phyloP scores from a whole-genome alignment of 2,797 vertebrate species.

The Hozukius guyotensis region DNA sequence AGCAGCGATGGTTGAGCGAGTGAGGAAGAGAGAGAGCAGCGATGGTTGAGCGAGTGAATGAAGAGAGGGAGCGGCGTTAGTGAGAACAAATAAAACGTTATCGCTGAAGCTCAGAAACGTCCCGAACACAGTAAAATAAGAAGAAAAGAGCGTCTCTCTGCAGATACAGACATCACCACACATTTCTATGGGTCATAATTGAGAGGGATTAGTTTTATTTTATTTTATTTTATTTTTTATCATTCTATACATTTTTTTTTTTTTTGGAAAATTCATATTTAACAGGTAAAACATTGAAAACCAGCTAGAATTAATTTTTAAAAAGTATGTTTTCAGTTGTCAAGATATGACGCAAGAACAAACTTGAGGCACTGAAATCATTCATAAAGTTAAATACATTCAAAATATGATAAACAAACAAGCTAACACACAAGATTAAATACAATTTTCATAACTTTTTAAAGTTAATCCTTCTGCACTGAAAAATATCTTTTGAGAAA shows the following conservation, averaged over 20 bases:
- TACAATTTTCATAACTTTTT: not conserved
- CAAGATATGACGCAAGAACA: not conserved
- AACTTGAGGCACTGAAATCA: no score
- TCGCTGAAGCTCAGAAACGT: fast-evolving
- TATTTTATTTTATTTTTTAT: no score
- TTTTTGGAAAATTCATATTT: not conserved
- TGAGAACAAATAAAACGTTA: not conserved
- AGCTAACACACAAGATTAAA: not conserved
- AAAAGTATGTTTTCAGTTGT: no score
- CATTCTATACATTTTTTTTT: no score
- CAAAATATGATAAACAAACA: not conserved
- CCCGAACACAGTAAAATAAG: no score
- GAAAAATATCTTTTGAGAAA: not conserved
- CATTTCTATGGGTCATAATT: no score
- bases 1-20: not conserved
- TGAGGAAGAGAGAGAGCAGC: not conserved
- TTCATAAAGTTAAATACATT: not conserved
- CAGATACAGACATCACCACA: no score
- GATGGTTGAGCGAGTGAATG: not conserved
- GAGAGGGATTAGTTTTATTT: no score
- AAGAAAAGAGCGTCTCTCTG: fast-evolving
- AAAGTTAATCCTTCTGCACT: not conserved
- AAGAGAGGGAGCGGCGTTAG: not conserved
- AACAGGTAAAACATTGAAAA: not conserved
- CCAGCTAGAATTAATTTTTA: not conserved